Conservation (phyloP, 2,113 vertebrate species). For the Syngnathoides biaculeatus region DNA sequence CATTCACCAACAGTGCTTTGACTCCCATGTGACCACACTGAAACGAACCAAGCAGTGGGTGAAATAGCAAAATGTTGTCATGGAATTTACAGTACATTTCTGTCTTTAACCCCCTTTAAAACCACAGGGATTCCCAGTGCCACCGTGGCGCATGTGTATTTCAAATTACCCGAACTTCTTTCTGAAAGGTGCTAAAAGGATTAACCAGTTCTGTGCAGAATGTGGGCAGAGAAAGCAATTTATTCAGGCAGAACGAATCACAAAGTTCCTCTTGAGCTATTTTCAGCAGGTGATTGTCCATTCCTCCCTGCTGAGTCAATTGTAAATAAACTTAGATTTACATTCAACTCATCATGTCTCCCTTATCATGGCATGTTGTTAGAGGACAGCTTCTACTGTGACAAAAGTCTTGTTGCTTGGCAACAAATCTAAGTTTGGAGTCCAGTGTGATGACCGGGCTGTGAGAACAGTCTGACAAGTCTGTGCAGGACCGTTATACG, state of each 20-base stretch:
- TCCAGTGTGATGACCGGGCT: conserved; percentile 49
- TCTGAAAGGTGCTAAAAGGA: too few relatives aligned
- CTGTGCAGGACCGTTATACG: neutral
- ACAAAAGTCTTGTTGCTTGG: conserved; percentile 65
- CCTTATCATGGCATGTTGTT: conserved; percentile 41
- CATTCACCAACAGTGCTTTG: conserved; percentile 12
- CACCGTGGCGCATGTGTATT: too few relatives aligned
- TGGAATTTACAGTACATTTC: conserved; percentile 2
- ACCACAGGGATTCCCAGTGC: too few relatives aligned
- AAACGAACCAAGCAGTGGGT: neutral
- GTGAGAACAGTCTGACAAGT: conserved; percentile 52
- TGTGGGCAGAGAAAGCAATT: neutral
- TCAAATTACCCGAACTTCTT: too few relatives aligned
- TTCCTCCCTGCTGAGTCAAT: conserved; percentile 45
- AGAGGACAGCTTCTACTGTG: conserved; percentile 39
- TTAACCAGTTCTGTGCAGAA: conserved; percentile 6
- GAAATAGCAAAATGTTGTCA: conserved; percentile 7
- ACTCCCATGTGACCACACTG: conserved; percentile 17
- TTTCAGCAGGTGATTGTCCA: conserved; percentile 44
- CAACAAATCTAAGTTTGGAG: conserved; percentile 62
- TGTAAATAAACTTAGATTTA: conserved; percentile 48
- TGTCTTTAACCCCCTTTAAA: too few relatives aligned
- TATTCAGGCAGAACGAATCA: conserved; percentile 13
- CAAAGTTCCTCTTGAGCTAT: conserved; percentile 28
- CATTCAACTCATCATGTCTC: conserved; percentile 38